These are phyloP conservation scores for Strix aluco DNA, from an alignment of 2,113 vertebrate species.

Conservation along the genomic window DNA sequence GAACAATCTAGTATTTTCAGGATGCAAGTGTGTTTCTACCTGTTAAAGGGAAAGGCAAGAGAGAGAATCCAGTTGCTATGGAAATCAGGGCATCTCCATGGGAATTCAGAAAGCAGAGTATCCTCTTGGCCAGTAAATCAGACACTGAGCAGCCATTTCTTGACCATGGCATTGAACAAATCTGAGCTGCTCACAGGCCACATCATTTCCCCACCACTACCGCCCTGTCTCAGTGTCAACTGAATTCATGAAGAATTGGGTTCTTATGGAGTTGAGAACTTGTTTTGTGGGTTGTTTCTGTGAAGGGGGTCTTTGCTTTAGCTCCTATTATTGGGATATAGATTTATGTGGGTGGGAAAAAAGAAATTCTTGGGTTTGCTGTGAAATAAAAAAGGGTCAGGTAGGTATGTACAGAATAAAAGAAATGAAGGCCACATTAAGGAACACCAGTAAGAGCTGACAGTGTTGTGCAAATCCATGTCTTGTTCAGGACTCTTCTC, in stretches of 20 bases:
- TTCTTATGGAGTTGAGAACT: neutral
- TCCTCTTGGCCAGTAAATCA: constrained; percentile 62
- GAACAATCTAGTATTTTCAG: constrained; percentile 20
- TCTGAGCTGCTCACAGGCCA: neutral
- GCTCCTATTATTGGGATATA: neutral
- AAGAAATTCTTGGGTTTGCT: neutral
- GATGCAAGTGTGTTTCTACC: constrained; percentile 42
- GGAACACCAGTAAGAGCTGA: neutral
- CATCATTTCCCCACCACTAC: neutral
- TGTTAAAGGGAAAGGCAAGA: constrained; percentile 56
- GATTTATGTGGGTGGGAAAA: neutral
- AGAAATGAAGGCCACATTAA: neutral
- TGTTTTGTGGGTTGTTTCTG: neutral
- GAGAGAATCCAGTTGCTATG: constrained; percentile 69
- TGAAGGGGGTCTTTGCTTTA: neutral
- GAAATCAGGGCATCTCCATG: constrained; percentile 71
- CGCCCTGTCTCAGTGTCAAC: neutral
- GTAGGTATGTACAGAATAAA: neutral
- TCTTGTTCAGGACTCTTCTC: neutral
- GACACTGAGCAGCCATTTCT: constrained; percentile 28
- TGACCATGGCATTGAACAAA: constrained; percentile 23
- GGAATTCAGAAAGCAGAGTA: constrained; percentile 65
- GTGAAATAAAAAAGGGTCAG: neutral
- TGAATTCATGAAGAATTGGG: neutral
- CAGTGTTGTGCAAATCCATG: neutral